These are phyloP conservation scores for Himalopsyche kuldschensis DNA, from an alignment of 2,888 invertebrate genomes.

Conservation along the genomic window DNA sequence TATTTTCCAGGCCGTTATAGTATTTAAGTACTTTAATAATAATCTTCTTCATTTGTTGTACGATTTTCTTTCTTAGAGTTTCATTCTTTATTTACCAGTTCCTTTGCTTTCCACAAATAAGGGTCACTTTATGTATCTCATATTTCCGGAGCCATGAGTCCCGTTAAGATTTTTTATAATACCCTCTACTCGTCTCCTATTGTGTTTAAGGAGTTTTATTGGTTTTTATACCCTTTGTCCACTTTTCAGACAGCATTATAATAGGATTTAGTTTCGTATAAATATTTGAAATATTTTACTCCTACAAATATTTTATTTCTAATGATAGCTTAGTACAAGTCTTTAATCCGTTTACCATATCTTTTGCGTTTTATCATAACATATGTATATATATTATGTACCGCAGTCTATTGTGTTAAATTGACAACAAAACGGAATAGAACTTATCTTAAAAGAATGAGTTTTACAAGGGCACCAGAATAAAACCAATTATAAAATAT, in stretches of 20 bases:
- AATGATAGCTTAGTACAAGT: neutral
- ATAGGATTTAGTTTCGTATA: neutral
- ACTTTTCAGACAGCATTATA: neutral
- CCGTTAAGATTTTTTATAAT: neutral
- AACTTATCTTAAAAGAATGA: too few relatives aligned
- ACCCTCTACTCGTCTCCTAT: neutral
- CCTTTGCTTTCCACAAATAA: neutral
- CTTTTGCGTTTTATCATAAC: neutral
- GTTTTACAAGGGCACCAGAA: too few relatives aligned
- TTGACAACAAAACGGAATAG: too few relatives aligned
- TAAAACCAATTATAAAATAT: too few relatives aligned
- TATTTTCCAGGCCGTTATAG: too few relatives aligned
- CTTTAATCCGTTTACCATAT: neutral
- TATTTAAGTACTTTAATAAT: neutral
- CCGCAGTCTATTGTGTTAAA: neutral
- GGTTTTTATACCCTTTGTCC: neutral
- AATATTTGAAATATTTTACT: neutral
- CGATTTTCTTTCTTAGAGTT: neutral
- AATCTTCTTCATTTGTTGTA: neutral
- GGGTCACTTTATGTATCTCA: constrained; percentile 1
- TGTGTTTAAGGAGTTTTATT: neutral
- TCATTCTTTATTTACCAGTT: neutral
- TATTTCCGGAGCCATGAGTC: neutral
- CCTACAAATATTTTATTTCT: neutral
- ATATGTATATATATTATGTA: neutral